A percentile compares a stretch with the other conserved stretches of the same genome.
These are phyloP conservation scores for Eledona agricola DNA, from an alignment of 2,888 invertebrate genomes.

Conservation along the genomic window DNA sequence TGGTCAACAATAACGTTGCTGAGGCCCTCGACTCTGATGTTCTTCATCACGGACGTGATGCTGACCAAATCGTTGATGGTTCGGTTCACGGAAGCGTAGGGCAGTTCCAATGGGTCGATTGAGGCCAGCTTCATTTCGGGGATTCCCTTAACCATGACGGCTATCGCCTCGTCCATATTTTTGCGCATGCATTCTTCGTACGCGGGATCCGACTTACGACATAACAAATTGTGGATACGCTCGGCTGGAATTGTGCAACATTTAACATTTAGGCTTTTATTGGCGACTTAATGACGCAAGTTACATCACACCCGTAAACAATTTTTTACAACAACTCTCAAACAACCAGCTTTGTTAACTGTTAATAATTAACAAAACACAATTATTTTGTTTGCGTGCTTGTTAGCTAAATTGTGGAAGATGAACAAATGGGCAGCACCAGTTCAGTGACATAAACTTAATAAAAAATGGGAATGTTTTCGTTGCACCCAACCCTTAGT, in stretches of 20 bases:
- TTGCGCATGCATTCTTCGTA: conserved; percentile 70
- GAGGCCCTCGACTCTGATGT: conserved; percentile 72
- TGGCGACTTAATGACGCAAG: conserved; percentile 4
- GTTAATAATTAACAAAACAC: neutral
- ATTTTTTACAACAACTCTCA: neutral
- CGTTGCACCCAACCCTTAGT: too few relatives aligned
- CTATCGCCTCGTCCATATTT: conserved; percentile 68
- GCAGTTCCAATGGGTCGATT: conserved; percentile 75
- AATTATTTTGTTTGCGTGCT: neutral
- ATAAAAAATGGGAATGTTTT: too few relatives aligned
- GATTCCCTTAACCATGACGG: conserved; percentile 70
- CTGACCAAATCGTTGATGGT: conserved; percentile 72
- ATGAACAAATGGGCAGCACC: too few relatives aligned
- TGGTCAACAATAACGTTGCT: conserved; percentile 72
- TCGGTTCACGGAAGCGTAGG: conserved; percentile 74
- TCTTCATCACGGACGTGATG: conserved; percentile 72
- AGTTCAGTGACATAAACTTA: too few relatives aligned
- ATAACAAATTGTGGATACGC: neutral
- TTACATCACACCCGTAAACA: neutral
- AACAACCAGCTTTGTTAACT: too few relatives aligned
- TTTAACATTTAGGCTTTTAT: too few relatives aligned
- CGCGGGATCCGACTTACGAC: neutral
- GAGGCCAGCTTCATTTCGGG: conserved; percentile 74
- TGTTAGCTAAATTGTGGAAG: too few relatives aligned
- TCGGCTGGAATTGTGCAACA: neutral